Evolutionary conservation across 2,888 invertebrate genomes (phyloP), one percentile per base, ranked within the genome.

Genomic region (Lymantria monacha): DNA sequence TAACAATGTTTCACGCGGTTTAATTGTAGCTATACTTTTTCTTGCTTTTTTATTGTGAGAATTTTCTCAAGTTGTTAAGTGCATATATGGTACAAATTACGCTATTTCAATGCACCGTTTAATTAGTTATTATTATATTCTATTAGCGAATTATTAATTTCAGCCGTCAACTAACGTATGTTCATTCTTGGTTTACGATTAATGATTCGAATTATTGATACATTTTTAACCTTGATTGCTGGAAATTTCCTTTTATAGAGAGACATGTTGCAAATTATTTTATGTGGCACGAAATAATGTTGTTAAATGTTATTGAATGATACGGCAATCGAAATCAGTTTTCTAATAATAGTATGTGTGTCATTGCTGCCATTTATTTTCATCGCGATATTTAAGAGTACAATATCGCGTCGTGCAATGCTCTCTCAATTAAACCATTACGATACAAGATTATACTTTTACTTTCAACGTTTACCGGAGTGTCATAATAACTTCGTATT

Each of bases 1-100:
- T 69, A 89, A 90, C 83, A 85, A 87, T 69, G 78, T 76, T 72
- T 79, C 70, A 75, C 74, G 74, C 68, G 70, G 78, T 77, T 83
- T 74, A 80, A 70, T 74, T 77, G 66, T 69, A 72, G 70, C 71
- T 64, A 61, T 73, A 5, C 72, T 75, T 76, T 76, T 76, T 71
- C 62, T 69, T 72, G 62, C 69, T 75, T 77, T 78, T 79, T 74
- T 67, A 73, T 65, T 76, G 81, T 85, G 85, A 80, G 85, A 87
- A 87, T 78, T 79, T 86, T 87, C 86, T 74, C 86, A 86, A 77
- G 72, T 70, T 69, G 72, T 72, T 76, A 72, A 70, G 69, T 61
- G 69, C 76, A 66, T 60, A 51, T 55, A 53, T 53, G 54, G 49
- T 57, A 55, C 53, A 53, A 57, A 49, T 46, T 55, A 63, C 61